Percentiles rank a stretch among this genome's conserved stretches.
phyloP scores from a whole-genome alignment of 2,888 invertebrate species.

The Chrysomela aeneicollis region DNA sequence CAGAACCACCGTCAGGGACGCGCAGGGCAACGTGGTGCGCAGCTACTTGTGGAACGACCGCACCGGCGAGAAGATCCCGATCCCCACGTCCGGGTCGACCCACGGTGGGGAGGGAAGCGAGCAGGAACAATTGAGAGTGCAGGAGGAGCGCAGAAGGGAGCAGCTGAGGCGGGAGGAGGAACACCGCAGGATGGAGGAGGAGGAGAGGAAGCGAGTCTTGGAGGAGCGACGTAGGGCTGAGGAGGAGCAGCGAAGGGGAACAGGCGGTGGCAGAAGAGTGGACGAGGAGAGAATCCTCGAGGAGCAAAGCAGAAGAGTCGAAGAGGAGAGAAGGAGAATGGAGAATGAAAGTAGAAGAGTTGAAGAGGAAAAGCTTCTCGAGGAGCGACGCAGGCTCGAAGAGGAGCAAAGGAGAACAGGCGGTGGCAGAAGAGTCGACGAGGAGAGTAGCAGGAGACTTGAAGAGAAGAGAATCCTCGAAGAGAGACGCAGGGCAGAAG shows the following conservation, averaged over 20 bases:
- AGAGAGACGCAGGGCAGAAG: conserved; percentile 27
- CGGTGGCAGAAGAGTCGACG: conserved; percentile 1
- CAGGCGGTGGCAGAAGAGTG: no score
- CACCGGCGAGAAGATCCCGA: conserved; percentile 9
- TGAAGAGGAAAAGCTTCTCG: conserved; percentile 12
- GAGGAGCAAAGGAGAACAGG: conserved; percentile 8
- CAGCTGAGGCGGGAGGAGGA: conserved; percentile 25
- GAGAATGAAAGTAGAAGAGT: conserved; percentile 20
- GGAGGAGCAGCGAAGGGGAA: no score
- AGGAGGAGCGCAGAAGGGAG: conserved; percentile 4
- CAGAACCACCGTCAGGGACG: conserved; percentile 45
- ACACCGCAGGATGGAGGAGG: conserved; percentile 22
- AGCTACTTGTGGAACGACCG: conserved; percentile 33
- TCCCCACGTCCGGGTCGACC: background rate
- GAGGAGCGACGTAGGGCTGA: conserved; percentile 1
- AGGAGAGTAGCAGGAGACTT: conserved; percentile 22
- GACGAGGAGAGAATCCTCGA: no score
- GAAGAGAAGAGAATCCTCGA: no score
- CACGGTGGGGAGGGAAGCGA: background rate
- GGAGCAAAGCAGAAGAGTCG: no score
- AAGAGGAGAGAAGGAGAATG: conserved; percentile 10
- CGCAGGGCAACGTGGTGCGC: conserved; percentile 44
- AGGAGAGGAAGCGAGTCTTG: background rate
- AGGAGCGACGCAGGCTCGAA: no score
- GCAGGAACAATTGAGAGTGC: conserved; percentile 4